Evolutionary conservation across 1,140 invertebrate genomes (phyloP).

Genomic region (Drosophila rhopaloa): DNA sequence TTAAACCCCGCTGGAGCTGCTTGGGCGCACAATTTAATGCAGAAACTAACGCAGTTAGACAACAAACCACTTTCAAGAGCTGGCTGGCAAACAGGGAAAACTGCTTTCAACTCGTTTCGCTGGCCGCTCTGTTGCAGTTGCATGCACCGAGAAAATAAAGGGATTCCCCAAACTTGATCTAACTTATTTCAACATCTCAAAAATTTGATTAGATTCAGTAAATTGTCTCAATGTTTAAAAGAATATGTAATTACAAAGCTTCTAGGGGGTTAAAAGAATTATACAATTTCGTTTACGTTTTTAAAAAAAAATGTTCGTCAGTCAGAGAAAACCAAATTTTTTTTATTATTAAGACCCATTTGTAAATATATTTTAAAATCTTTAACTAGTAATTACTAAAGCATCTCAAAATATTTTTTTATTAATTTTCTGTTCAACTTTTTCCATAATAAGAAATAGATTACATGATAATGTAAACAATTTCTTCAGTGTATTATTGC

Average conservation of each 20-base stretch:
- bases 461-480: too few species aligned
- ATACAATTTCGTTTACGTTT: too few species aligned
- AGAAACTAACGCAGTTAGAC: slow-evolving; percentile 80
- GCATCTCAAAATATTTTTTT: background rate
- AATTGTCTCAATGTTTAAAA: background rate
- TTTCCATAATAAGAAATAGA: background rate
- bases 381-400: too few species aligned
- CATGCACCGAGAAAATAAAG: slow-evolving; percentile 12
- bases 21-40: slow-evolving; percentile 76
- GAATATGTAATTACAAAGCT: too few species aligned
- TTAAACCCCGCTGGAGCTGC: slow-evolving; percentile 50
- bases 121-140: slow-evolving; percentile 47
- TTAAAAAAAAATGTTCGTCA: too few species aligned
- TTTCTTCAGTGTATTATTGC: slow-evolving; percentile 12
- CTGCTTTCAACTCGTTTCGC: slow-evolving; percentile 78
- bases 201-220: background rate
- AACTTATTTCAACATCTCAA: background rate
- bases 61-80: slow-evolving; percentile 80
- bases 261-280: too few species aligned
- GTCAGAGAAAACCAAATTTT: too few species aligned
- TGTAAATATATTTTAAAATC: too few species aligned
- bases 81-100: slow-evolving; percentile 77
- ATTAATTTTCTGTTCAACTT: too few species aligned
- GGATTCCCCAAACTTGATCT: too few species aligned
- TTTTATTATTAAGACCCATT: too few species aligned